Conservation (phyloP, 2,113 vertebrate genomes). For the Bungarus multicinctus region DNA sequence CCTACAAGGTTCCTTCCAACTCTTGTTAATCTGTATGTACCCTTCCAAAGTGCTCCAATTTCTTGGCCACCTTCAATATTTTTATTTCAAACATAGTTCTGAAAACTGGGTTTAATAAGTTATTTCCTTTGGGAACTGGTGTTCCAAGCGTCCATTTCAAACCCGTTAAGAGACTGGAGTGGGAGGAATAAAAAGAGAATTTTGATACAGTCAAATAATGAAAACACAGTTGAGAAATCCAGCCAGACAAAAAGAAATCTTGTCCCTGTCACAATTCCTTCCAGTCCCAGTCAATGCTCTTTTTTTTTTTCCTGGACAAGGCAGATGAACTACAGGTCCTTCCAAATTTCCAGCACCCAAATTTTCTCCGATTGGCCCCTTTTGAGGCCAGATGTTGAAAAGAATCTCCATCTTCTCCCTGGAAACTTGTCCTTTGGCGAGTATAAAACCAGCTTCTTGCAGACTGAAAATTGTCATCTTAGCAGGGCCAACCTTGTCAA, state of each 20-base stretch:
- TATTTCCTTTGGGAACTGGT: background rate
- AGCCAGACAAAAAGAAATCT: background rate
- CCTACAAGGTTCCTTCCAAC: too few species aligned
- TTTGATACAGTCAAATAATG: background rate
- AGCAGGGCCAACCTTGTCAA: background rate
- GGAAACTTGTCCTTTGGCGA: background rate
- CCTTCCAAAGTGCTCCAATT: background rate
- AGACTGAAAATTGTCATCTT: too few species aligned
- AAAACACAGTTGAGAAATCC: background rate
- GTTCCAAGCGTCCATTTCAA: background rate
- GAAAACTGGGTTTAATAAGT: background rate
- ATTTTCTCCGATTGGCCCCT: background rate
- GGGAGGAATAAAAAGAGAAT: background rate
- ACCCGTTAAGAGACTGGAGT: background rate
- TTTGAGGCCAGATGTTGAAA: background rate
- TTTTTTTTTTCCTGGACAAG: background rate
- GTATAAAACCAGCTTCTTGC: background rate
- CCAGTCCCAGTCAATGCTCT: background rate
- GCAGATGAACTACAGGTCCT: background rate
- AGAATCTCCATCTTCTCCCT: background rate
- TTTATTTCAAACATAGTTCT: background rate
- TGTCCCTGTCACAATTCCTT: background rate
- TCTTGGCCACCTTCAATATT: background rate
- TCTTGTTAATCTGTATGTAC: too few species aligned
- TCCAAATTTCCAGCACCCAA: background rate